Evolutionary conservation across 2,888 invertebrate species (phyloP), one percentile per base, ranked within the genome.

Genomic region (Junonia oenone): DNA sequence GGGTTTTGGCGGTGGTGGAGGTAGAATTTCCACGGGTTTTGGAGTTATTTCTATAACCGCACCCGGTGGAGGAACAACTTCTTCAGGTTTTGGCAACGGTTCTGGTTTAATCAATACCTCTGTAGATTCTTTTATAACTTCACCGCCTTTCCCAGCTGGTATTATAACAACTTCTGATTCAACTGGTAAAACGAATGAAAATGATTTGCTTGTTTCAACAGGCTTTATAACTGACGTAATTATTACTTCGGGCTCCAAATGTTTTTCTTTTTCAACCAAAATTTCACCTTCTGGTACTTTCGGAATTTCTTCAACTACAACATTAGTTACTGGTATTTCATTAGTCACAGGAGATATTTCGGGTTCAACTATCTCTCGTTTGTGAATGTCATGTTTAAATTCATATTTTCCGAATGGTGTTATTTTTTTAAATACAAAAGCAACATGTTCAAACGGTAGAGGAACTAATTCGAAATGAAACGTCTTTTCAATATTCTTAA

Each of bases 361-460:
- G 33, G 37, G 4, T 26, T 57, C 53, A 27, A 17, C 60, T n/a
- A 59, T 62, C 52, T 64, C 69, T 45, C 77, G 61, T 51, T 72
- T 72, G 19, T 63, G 68, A 26, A 76, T 66, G 0, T 54, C 61
- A 63, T 74, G 74, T 53, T 68, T 71, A 9, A 69, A 58, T 50
- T 74, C 73, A 59, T 75, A 73, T 22, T 61, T 65, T 40, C 78
- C 80, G 29, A 84, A 75, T 0, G 83, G 78, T 0, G 75, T 68
- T 73, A 76, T 74, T 63, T 75, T 77, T 43, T 81, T 76, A 14
- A 69, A 76, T 8, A 79, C 65, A 31, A 80, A 73, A 0, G 73
- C 62, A 29, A 82, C 55, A 0, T 77, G 76, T 43, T 72, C 73
- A 0, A 73, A 66, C n/a, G 67, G 65, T 11, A 73, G 53, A 0